These are phyloP conservation scores for Gerris lacustris DNA, from an alignment of 2,888 invertebrate species.

Conservation along the genomic window DNA sequence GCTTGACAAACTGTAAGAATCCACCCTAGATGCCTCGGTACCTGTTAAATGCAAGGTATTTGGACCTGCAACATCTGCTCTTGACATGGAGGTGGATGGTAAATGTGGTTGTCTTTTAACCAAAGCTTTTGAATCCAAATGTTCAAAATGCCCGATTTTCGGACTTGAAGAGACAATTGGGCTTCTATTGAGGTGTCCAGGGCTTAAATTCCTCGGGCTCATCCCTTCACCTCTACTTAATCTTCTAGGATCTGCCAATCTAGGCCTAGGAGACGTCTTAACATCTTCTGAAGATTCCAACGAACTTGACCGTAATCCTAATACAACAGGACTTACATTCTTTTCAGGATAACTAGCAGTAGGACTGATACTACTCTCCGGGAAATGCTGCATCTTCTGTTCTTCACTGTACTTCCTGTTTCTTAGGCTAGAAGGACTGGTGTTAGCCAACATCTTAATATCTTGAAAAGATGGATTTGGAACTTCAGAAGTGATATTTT, in stretches of 20 bases:
- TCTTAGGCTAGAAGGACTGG: too few relatives aligned
- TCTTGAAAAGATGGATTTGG: too few relatives aligned
- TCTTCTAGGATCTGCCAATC: not conserved
- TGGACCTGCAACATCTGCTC: not conserved
- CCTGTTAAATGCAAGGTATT: not conserved
- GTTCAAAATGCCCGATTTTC: not conserved
- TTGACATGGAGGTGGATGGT: too few relatives aligned
- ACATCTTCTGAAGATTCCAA: not conserved
- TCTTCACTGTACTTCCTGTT: too few relatives aligned
- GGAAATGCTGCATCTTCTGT: too few relatives aligned
- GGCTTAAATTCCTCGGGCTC: not conserved
- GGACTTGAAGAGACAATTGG: slow-evolving; percentile 1
- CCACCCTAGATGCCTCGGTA: not conserved
- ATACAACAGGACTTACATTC: too few relatives aligned
- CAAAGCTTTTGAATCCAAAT: too few relatives aligned
- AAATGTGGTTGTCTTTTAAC: too few relatives aligned
- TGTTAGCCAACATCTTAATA: too few relatives aligned
- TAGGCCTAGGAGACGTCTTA: not conserved
- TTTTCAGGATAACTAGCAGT: too few relatives aligned
- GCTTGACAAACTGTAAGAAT: not conserved
- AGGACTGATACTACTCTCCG: too few relatives aligned
- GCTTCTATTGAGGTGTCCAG: not conserved
- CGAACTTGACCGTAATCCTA: not conserved
- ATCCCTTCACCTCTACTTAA: not conserved
- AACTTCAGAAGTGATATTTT: too few relatives aligned